These are phyloP conservation scores for Pangasius mekongensis DNA, from an alignment of 2,797 vertebrate genomes.

Conservation along the genomic window DNA sequence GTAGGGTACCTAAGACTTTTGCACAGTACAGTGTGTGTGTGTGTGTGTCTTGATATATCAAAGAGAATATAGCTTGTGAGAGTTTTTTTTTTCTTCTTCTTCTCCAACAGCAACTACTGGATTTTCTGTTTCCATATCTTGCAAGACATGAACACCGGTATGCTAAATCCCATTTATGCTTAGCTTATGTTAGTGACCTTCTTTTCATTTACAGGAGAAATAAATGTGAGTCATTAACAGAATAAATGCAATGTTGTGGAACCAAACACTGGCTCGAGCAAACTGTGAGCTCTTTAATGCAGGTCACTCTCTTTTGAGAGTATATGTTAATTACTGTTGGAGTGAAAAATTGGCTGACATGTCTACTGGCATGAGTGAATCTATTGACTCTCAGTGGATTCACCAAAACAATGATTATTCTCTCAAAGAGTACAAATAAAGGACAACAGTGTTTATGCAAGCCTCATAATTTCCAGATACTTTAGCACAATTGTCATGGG, in stretches of 20 bases:
- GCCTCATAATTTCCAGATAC: background rate
- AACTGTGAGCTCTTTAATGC: slow-evolving; percentile 59
- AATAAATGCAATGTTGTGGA: slow-evolving; percentile 64
- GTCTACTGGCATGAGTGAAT: slow-evolving; percentile 32
- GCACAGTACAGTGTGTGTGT: too few species aligned
- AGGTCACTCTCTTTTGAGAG: slow-evolving; percentile 55
- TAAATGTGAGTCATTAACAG: slow-evolving; percentile 65
- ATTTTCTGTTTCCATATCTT: background rate
- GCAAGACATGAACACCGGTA: background rate
- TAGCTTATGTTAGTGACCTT: slow-evolving; percentile 54
- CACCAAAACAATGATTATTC: slow-evolving; percentile 36
- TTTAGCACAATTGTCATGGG: slow-evolving; percentile 1
- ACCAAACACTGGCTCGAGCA: slow-evolving; percentile 59
- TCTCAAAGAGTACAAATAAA: background rate
- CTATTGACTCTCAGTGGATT: slow-evolving; percentile 10
- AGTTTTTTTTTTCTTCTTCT: background rate
- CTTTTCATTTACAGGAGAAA: slow-evolving; percentile 54
- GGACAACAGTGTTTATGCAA: background rate
- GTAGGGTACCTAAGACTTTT: too few species aligned
- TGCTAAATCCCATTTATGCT: background rate
- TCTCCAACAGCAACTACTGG: background rate
- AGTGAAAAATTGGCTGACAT: slow-evolving; percentile 30
- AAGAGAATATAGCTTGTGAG: too few species aligned
- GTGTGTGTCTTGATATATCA: too few species aligned
- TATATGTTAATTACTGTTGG: slow-evolving; percentile 33